Conservation (phyloP, 2,888 invertebrate genomes). For the Xylota segnis region DNA sequence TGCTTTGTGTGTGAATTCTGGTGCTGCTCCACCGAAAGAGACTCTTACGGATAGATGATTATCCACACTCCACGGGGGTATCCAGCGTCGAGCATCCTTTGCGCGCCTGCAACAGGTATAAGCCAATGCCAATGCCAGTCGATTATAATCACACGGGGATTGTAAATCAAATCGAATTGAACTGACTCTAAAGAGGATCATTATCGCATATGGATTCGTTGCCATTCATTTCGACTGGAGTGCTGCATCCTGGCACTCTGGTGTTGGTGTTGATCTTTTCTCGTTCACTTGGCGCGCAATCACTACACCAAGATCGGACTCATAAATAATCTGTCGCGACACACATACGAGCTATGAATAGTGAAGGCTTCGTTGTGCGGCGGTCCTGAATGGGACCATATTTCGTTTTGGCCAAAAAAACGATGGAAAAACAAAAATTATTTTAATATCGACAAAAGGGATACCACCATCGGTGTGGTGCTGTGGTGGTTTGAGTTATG, state of each 20-base stretch:
- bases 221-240: conserved; percentile 60
- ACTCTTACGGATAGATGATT: conserved; percentile 34
- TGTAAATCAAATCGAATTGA: conserved; percentile 84
- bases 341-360: conserved; percentile 71
- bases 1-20: conserved; percentile 29
- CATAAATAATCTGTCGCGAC: conserved; percentile 77
- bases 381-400: conserved; percentile 33
- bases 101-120: conserved; percentile 53
- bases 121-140: conserved; percentile 72
- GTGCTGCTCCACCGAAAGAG: neutral
- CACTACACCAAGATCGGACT: conserved; percentile 72
- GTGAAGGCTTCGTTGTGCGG: conserved; percentile 41
- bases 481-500: conserved; percentile 62
- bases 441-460: conserved; percentile 69
- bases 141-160: conserved; percentile 84
- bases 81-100: conserved; percentile 25
- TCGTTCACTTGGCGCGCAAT: conserved; percentile 69
- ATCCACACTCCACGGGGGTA: conserved; percentile 70
- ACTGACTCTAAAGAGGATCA: conserved; percentile 78
- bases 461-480: conserved; percentile 21
- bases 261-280: conserved; percentile 61
- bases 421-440: conserved; percentile 13
- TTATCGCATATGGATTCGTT: conserved; percentile 76
- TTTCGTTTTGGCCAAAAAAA: conserved; percentile 15
- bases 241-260: conserved; percentile 11